These are phyloP conservation scores for Clarias laeviceps DNA, from an alignment of 2,797 vertebrate genomes.

Conservation along the genomic window DNA sequence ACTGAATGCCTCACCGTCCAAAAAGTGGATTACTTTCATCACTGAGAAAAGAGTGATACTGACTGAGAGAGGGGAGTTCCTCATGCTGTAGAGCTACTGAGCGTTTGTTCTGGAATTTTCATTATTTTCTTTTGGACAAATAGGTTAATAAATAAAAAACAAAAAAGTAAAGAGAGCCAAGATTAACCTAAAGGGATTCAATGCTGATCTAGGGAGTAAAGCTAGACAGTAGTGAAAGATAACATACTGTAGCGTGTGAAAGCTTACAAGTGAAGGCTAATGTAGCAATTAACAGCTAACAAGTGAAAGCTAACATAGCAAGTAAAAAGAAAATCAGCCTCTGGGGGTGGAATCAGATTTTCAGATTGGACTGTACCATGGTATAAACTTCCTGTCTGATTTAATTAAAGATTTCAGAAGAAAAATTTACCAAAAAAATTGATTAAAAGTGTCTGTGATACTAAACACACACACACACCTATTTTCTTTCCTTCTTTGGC, in stretches of 20 bases:
- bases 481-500: no score
- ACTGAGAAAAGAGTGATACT: background rate
- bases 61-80: background rate
- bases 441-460: no score
- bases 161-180: background rate
- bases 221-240: background rate
- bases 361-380: no score
- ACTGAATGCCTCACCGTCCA: background rate
- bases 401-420: no score
- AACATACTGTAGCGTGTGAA: background rate
- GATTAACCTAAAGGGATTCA: background rate
- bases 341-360: no score
- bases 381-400: no score
- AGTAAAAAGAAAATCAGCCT: background rate
- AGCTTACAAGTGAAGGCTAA: background rate
- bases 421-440: no score
- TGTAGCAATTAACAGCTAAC: background rate
- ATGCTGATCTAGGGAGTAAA: background rate
- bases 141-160: background rate
- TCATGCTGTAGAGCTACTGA: background rate
- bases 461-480: no score
- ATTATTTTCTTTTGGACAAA: background rate
- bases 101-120: background rate
- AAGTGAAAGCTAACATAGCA: background rate
- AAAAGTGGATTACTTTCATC: background rate